Evolutionary conservation across 2,888 invertebrate species (phyloP).

Genomic region (Hypercompe scribonia): DNA sequence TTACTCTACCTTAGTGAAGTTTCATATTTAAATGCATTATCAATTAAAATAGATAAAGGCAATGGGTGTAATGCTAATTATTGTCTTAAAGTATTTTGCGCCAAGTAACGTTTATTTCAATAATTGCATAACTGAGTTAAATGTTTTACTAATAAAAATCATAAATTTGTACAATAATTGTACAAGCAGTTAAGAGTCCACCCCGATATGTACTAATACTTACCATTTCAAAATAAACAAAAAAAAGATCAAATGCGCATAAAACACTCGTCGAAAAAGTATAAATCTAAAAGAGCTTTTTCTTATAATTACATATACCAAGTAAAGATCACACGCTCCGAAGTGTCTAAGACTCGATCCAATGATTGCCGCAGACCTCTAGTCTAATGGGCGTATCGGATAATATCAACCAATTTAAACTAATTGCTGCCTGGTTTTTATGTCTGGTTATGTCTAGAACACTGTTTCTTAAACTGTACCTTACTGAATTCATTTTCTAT

Average conservation of each 20-base stretch:
- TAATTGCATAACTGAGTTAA: not conserved
- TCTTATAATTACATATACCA: not conserved
- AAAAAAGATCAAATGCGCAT: not conserved
- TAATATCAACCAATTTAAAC: conserved; percentile 24
- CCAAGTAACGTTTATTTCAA: too few species aligned
- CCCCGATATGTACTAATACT: too few species aligned
- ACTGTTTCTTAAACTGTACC: conserved; percentile 6
- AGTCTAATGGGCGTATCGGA: conserved; percentile 38
- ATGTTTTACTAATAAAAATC: not conserved
- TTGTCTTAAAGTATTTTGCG: too few species aligned
- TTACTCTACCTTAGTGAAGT: too few species aligned
- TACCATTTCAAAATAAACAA: not conserved
- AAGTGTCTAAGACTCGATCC: conserved; percentile 8
- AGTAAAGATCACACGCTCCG: not conserved
- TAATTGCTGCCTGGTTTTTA: conserved; percentile 23
- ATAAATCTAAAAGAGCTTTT: too few species aligned
- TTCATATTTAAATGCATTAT: too few species aligned
- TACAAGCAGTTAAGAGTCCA: too few species aligned
- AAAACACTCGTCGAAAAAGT: not conserved
- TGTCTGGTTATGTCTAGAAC: not conserved
- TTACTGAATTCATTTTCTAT: not conserved
- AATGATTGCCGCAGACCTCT: not conserved
- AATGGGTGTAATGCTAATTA: too few species aligned
- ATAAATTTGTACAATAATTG: not conserved
- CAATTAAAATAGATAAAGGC: too few species aligned